These are phyloP conservation scores for Amiota communis DNA, from an alignment of 2,888 invertebrate genomes.

Conservation along the genomic window DNA sequence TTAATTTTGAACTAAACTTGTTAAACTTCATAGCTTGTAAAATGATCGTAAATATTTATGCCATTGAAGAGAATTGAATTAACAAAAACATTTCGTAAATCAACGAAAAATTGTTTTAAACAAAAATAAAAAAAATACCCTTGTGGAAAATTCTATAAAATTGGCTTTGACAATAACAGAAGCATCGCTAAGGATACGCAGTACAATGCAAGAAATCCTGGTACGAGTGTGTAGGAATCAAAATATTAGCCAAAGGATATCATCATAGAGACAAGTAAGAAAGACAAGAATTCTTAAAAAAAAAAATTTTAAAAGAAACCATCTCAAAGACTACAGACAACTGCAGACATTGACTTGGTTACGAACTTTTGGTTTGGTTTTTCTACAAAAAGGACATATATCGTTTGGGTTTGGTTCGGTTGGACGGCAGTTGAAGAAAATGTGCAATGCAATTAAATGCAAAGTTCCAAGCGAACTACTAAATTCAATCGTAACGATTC, in stretches of 20 bases:
- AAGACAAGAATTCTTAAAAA: not conserved
- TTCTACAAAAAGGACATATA: not conserved
- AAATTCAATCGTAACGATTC: conserved; percentile 54
- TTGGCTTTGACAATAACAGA: not conserved
- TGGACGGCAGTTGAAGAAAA: conserved; percentile 32
- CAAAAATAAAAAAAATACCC: not conserved
- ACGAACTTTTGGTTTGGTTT: too few species aligned
- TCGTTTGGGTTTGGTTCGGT: not conserved
- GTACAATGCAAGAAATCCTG: not conserved
- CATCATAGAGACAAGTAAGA: not conserved
- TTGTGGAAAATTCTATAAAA: not conserved
- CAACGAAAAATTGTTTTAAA: not conserved
- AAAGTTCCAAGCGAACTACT: conserved; percentile 55
- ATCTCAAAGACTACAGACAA: not conserved
- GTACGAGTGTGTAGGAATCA: not conserved
- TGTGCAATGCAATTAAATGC: conserved; percentile 66
- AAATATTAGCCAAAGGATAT: conserved; percentile 1
- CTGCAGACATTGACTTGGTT: not conserved
- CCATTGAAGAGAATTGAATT: not conserved
- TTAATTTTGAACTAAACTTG: not conserved
- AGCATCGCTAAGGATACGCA: not conserved
- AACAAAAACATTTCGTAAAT: conserved; percentile 1
- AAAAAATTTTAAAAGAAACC: not conserved
- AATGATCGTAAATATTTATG: conserved; percentile 6
- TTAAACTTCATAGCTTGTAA: not conserved